A percentile compares a stretch with the other conserved stretches of the same genome.
These are phyloP conservation scores for Xyrichtys novacula DNA, from an alignment of 2,797 vertebrate species.

Conservation along the genomic window DNA sequence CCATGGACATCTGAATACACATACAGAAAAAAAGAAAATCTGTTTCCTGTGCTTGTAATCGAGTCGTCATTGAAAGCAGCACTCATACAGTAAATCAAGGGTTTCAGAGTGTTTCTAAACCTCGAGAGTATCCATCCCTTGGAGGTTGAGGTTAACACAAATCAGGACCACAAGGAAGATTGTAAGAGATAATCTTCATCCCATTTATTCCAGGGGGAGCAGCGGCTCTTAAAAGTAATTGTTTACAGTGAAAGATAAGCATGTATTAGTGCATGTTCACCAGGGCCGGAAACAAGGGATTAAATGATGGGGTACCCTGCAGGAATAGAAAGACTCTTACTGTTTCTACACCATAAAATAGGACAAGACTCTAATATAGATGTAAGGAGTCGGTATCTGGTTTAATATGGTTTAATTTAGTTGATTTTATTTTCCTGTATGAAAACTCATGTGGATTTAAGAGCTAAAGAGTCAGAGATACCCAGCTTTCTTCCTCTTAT, in stretches of 20 bases:
- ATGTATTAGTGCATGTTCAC: conserved; percentile 60
- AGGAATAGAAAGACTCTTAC: neutral
- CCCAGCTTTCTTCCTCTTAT: too few relatives aligned
- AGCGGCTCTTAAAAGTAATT: conserved; percentile 69
- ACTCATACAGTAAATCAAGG: neutral
- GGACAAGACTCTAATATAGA: neutral
- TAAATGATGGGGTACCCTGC: conserved; percentile 41
- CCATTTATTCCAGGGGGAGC: conserved; percentile 63
- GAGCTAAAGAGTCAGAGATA: too few relatives aligned
- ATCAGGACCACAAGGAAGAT: conserved; percentile 55
- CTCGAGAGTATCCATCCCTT: conserved; percentile 23
- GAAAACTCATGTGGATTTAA: too few relatives aligned
- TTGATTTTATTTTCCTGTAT: neutral
- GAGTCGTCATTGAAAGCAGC: neutral
- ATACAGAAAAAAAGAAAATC: conserved; percentile 15
- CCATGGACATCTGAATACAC: conserved; percentile 90
- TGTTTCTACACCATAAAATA: conserved; percentile 7
- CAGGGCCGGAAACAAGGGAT: conserved; percentile 58
- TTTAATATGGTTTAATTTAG: neutral
- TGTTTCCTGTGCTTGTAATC: conserved; percentile 1
- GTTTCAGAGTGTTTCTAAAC: conserved; percentile 4
- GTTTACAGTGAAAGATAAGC: conserved; percentile 70
- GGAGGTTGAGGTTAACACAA: conserved; percentile 52
- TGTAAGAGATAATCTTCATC: conserved; percentile 67
- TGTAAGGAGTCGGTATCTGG: neutral